phyloP scores from a whole-genome alignment of 2,113 vertebrate species.

The Platysteira castanea region DNA sequence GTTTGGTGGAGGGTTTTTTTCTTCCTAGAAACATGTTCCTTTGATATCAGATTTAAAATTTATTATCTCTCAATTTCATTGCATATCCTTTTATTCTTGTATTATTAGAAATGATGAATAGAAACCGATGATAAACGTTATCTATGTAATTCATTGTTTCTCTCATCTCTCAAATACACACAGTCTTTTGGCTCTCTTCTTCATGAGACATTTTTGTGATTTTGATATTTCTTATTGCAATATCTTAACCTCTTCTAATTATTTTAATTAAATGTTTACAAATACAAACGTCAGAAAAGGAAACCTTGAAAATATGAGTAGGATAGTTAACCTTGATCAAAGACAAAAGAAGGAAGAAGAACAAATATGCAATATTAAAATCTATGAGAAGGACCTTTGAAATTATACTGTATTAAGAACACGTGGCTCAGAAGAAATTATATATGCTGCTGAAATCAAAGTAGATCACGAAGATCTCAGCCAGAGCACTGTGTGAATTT shows the following conservation, averaged over 20 bases:
- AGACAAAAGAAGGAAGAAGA: neutral
- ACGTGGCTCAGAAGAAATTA: neutral
- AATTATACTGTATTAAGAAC: neutral
- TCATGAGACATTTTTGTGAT: neutral
- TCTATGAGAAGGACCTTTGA: neutral
- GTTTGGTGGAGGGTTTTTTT: neutral
- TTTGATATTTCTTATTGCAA: neutral
- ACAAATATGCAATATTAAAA: neutral
- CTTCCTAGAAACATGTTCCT: neutral
- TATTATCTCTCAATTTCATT: slow-evolving; percentile 22
- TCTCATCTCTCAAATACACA: slow-evolving; percentile 16
- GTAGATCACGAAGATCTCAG: neutral
- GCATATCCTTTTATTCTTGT: slow-evolving; percentile 2
- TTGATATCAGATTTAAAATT: slow-evolving; percentile 27
- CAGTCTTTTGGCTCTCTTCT: neutral
- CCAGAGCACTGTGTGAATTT: neutral
- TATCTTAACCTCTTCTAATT: neutral
- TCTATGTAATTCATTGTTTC: slow-evolving; percentile 29
- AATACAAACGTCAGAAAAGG: neutral
- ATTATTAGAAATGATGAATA: neutral
- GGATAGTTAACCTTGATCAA: slow-evolving; percentile 20
- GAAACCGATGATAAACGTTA: neutral
- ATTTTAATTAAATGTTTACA: slow-evolving; percentile 44
- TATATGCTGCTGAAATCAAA: neutral
- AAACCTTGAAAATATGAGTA: neutral